A percentile compares a stretch with the other conserved stretches of the same genome.
phyloP scores from a whole-genome alignment of 2,797 vertebrate genomes.

The Tokudaia tokunoshimensis region DNA sequence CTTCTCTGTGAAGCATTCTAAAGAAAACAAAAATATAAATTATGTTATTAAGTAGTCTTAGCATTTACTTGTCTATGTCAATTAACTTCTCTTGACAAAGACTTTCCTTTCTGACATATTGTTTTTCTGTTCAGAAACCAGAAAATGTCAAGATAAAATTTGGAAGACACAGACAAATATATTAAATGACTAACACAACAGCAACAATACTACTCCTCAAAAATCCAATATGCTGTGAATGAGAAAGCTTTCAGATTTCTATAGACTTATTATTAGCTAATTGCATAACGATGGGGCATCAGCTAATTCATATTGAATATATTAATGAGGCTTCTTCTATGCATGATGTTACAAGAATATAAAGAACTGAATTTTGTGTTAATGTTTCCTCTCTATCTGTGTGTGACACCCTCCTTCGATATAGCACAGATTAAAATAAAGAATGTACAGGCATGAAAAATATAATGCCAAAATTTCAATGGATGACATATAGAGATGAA shows the following conservation, averaged over 20 bases:
- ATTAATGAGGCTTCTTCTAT: background rate
- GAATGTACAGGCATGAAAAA: background rate
- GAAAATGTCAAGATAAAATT: background rate
- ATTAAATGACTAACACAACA: background rate
- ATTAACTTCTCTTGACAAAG: slow-evolving; percentile 70
- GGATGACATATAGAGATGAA: background rate
- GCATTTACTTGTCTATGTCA: slow-evolving; percentile 70
- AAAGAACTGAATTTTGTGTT: slow-evolving; percentile 7
- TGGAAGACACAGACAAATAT: background rate
- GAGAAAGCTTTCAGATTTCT: background rate
- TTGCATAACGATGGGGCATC: background rate
- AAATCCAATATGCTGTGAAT: background rate
- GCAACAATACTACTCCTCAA: background rate
- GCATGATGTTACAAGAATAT: background rate
- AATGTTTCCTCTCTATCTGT: background rate
- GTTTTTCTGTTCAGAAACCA: slow-evolving; percentile 61
- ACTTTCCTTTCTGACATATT: slow-evolving; percentile 57
- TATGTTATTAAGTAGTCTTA: background rate
- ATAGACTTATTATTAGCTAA: background rate
- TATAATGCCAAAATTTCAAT: background rate
- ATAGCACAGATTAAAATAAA: background rate
- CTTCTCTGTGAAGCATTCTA: background rate
- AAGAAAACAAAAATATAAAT: background rate
- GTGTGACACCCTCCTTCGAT: background rate
- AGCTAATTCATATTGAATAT: background rate